These are phyloP conservation scores for Polypterus bichir DNA, from an alignment of 2,113 vertebrate species.

Conservation along the genomic window DNA sequence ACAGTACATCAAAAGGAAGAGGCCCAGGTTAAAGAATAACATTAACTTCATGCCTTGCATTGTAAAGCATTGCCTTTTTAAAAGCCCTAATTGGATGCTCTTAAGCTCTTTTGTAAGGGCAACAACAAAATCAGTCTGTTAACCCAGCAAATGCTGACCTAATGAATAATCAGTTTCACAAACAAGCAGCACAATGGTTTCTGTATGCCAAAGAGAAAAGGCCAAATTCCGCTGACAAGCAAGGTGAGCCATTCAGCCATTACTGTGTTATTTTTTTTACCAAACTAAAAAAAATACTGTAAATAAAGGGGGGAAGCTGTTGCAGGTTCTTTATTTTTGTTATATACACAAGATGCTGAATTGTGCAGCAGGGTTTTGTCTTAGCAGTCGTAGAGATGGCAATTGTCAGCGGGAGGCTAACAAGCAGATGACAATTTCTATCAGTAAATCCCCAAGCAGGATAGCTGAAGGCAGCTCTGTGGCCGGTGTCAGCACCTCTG, in stretches of 20 bases:
- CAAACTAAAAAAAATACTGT: constrained; percentile 16
- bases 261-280: constrained; percentile 21
- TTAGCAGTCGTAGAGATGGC: constrained; percentile 34
- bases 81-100: no score
- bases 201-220: constrained; percentile 26
- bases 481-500: constrained; percentile 28
- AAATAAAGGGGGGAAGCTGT: constrained; percentile 19
- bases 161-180: constrained; percentile 33
- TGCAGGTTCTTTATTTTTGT: constrained; percentile 23
- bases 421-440: constrained; percentile 38
- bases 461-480: constrained; percentile 28
- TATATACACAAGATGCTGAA: constrained; percentile 12
- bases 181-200: constrained; percentile 26
- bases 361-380: constrained; percentile 23
- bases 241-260: constrained; percentile 30
- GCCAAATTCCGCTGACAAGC: constrained; percentile 15
- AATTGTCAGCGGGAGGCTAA: constrained; percentile 36
- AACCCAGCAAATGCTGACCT: constrained; percentile 35
- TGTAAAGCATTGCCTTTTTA: no score
- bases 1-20: no score
- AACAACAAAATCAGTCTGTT: constrained; percentile 34
- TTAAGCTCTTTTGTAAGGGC: constrained; percentile 4
- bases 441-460: constrained; percentile 20
- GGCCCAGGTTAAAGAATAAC: no score
- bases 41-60: no score